phyloP scores from a whole-genome alignment of 23 tunicate species.

The Trididemnum nubilum region DNA sequence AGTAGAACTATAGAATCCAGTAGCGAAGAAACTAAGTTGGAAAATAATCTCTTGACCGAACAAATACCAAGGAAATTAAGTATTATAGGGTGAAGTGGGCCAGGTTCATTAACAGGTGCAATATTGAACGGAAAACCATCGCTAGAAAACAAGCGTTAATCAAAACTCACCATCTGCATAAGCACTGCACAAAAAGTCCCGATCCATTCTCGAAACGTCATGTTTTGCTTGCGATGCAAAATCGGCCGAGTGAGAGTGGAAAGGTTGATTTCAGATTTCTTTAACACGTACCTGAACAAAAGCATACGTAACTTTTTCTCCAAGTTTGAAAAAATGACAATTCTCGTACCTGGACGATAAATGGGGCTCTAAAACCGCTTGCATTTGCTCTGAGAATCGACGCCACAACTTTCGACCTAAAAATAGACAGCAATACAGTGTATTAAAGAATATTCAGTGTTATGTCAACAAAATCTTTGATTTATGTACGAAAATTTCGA shows the following conservation, averaged over 20 bases:
- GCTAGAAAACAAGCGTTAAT: too few relatives aligned
- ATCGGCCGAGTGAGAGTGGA: slow-evolving; percentile 67
- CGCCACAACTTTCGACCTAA: slow-evolving; percentile 78
- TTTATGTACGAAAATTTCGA: too few relatives aligned
- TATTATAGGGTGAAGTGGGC: too few relatives aligned
- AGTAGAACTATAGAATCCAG: too few relatives aligned
- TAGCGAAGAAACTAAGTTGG: too few relatives aligned
- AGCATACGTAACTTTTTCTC: not conserved
- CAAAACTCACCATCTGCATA: slow-evolving; percentile 82
- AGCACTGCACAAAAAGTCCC: slow-evolving; percentile 80
- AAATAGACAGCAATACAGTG: too few relatives aligned
- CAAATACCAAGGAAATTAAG: too few relatives aligned
- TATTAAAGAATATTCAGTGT: too few relatives aligned
- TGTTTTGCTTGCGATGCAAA: slow-evolving; percentile 61
- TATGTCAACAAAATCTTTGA: too few relatives aligned
- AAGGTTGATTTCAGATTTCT: slow-evolving; percentile 51
- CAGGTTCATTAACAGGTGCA: too few relatives aligned
- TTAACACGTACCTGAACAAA: slow-evolving; percentile 68
- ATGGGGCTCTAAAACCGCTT: slow-evolving; percentile 83
- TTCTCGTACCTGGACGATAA: slow-evolving; percentile 76
- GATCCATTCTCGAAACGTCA: slow-evolving; percentile 86
- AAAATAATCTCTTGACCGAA: too few relatives aligned
- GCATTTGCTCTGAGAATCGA: slow-evolving; percentile 56
- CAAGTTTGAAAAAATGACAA: not conserved
- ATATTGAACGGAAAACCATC: too few relatives aligned